A percentile compares a stretch with the other conserved stretches of the same genome.
Evolutionary conservation across 2,888 invertebrate species (phyloP).

Genomic region (Stenotaenia linearis): DNA sequence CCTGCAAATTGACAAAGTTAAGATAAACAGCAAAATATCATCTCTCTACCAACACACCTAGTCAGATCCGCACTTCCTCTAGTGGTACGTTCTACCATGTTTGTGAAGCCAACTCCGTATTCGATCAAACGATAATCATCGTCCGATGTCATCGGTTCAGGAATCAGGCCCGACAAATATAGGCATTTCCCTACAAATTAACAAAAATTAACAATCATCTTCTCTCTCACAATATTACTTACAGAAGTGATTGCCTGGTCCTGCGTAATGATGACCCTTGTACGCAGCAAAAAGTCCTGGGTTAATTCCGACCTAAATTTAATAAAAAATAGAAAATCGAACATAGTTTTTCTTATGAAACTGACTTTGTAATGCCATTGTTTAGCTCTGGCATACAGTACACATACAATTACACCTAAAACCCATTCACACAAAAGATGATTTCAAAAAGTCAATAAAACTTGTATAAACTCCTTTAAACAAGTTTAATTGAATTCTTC

Average conservation of each 20-base stretch:
- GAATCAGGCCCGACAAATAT: constrained; percentile 85
- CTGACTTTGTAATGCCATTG: no score
- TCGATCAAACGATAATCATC: constrained; percentile 90
- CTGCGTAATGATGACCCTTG: constrained; percentile 97
- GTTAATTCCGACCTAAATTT: constrained; percentile 88
- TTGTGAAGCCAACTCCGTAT: constrained; percentile 95
- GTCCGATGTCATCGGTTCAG: constrained; percentile 92
- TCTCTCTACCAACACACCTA: no score
- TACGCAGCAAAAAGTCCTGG: constrained; percentile 95
- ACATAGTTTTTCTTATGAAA: no score
- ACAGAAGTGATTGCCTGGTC: constrained; percentile 98
- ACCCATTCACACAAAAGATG: no score
- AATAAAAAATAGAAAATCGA: no score
- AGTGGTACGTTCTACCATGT: constrained; percentile 92
- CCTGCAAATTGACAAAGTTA: constrained; percentile 40
- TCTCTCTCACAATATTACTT: constrained; percentile 45
- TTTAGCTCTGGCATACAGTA: no score
- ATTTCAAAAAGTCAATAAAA: no score
- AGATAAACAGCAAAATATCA: no score
- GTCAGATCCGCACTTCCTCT: constrained; percentile 94
- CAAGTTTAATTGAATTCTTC: no score
- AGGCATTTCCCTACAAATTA: constrained; percentile 76
- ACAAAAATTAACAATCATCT: not conserved
- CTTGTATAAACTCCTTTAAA: no score
- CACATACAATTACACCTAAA: no score